Evolutionary conservation across 2,888 invertebrate genomes (phyloP), one percentile per base, ranked within the genome.

Genomic region (Eupithecia subfuscata): DNA sequence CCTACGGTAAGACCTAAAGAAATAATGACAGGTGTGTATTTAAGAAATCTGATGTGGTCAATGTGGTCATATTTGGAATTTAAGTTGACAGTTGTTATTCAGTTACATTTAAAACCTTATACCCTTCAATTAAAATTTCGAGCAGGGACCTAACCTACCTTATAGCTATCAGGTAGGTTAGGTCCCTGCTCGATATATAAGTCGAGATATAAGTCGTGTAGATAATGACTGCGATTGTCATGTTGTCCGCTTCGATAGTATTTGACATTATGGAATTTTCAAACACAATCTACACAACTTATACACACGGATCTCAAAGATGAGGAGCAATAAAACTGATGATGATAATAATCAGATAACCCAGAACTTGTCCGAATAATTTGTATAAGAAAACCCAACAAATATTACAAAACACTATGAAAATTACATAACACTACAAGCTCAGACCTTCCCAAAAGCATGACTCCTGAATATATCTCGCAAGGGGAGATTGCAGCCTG

Each of bases 401-500:
- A 48, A 48, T 48, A 22, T 56, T 56, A 4, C 56, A 11, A 22
- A 25, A 16, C 7, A 30, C 30, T 30, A 30, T 63, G 30, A 16
- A 25, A n/a, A 65, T 34, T 6, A 43, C 43, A 43, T 43, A 43
- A 12, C 40, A 12, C 22, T 67, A 16, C 60, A 67, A 25, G 22
- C 2, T 67, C 40, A 25, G 43, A 67, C 40, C 43, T 43, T 43
- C 25, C 37, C 11, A n/a, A 67, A 67, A 67, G 12, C 68, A 25
- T 43, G 30, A 8, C 30, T 64, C 34, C 18, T 8, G 18, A 30
- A 34, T 68, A 70, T 45, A 70, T 67, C 30, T 63, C 60, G 65
- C 79, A 79, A 77, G 78, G 77, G 45, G 69, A 75, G 52, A 76
- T 78, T 76, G 80, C 80, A 76, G 75, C 71, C 40, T 67, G 73